Evolutionary conservation across 2,797 vertebrate species (phyloP), one percentile per base, ranked within the genome.

Genomic region (Phylloscopus collybita): DNA sequence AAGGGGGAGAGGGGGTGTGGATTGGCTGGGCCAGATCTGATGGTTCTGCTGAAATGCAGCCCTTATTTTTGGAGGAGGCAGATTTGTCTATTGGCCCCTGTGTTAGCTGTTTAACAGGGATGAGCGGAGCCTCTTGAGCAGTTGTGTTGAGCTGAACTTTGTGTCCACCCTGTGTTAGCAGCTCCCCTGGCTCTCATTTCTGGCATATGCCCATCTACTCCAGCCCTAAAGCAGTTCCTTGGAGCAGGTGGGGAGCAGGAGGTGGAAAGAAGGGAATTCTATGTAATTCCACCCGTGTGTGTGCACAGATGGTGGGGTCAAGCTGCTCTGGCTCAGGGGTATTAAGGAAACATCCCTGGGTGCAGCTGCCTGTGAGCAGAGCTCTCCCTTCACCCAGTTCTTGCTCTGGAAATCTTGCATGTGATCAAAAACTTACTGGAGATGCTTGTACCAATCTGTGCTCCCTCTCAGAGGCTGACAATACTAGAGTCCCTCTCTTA

Each of bases 1-100:
- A 20, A 4, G 7, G 2, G 6, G 2, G 5, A 2, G 13, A 50
- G 42, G 17, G 44, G 9, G 34, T 0, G 4, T 45, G 40, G 38
- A 76, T 62, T 18, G 45, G 6, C 14, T 76, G 54, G 18, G 15
- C 6, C 20, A 27, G 10, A 25, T 50, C 21, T 86, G 21, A 26
- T 15, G 4, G 26, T 87, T 78, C 32, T 7, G 3, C 32, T n/a
- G 66, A 57, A 65, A 19, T 17, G 18, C n/a, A 60, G n/a, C 56
- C 60, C n/a, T 61, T 50, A 13, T 2, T 71, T 92, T 47, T 61
- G 57, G 72, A 67, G 67, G 32, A 74, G 54, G 4, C 54, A 30
- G 36, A 20, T 14, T 40, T 29, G 32, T 32, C 79, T 0, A 0
- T 27, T 57, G 61, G 61, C n/a, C 45, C 26, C 30, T 32, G 5